Evolutionary conservation across 1,140 invertebrate genomes (phyloP), one percentile per base, ranked within the genome.

Genomic region (Thaumatotibia leucotreta): DNA sequence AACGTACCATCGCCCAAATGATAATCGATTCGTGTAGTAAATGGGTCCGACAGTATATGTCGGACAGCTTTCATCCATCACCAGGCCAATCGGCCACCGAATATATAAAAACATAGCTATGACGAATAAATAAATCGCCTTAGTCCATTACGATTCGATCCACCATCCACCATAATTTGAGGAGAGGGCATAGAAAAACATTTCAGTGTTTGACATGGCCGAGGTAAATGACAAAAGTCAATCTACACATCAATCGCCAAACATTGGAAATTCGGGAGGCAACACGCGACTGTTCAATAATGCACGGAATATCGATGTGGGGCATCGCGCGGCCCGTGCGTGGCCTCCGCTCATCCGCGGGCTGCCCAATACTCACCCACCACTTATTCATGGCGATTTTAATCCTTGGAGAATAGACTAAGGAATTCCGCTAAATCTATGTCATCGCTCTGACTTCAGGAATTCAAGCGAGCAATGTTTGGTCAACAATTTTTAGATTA

Each of bases 161-260:
- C 80, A 82, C n/a, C n/a, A n/a, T n/a, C n/a, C n/a, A n/a, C 83
- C 71, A 79, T 79, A 87, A 85, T 86, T 90, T 89, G 82, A 81
- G 77, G 75, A 82, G 80, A 71, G 71, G 80, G 79, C 75, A 85
- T 83, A 80, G 71, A 86, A 87, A 89, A 89, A 86, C 80, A 85
- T 89, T 89, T 85, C 84, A 84, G 77, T 84, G 72, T 88, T 88
- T 88, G 85, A 88, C 84, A 84, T 84, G 83, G 80, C 74, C 84
- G 80, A 78, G 72, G 84, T 76, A 90, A 90, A 90, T 89, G 86
- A 90, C 86, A 90, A 89, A 89, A 90, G 84, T 90, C 88, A 86
- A 90, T 90, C 88, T 88, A 90, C 80, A 88, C 88, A 88, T 86
- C 86, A 88, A 90, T 90, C 84, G 86, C 88, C 88, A 89, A 90